Base-by-base conservation (phyloP, 2,888 invertebrate genomes). In the Lasioglossum leucozonium region DNA sequence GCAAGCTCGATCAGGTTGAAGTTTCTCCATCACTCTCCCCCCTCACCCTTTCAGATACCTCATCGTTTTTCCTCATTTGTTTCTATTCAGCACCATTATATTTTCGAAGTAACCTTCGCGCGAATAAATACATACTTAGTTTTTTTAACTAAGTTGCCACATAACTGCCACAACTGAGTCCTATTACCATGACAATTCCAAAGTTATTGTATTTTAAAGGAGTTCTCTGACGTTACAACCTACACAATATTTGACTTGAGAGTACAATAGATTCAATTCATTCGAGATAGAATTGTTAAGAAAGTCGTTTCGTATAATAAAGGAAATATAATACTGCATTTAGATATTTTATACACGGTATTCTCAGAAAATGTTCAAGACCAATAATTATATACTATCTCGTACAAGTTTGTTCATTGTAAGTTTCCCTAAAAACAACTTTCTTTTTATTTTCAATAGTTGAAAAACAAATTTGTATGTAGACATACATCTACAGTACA, bases 41-140 rank as follows among this genome's bases (percentile, higher is more conserved):
- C 67, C 34, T 4, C 5, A n/a, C 30, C 8, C 62, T 16, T 67
- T 37, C 6, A 13, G 10, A 13, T 16, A 13, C 13, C 18, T 30
- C 18, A 16, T 30, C 18, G 30, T 34, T 67, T 37, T 37, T 37
- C 22, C 58, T 81, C 73, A 62, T 85, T 77, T 79, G 42, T 80
- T 73, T 72, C 81, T 77, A 88, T 84, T 88, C 88, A 92, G 92
- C 92, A 92, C 92, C 92, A 91, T 55, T 91, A 72, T 73, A 67
- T 80, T 71, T 67, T 77, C 71, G 44, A 84, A 80, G 84, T 84
- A 86, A 84, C 55, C 26, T 78, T 86, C 72, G 30, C 42, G 44
- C 77, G 47, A 71, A 62, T 40, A 74, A 71, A 62, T 40, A 77
- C 72, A 72, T 55, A 67, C 37, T 37, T 67, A 22, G n/a, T 65